These are phyloP conservation scores for Nasonia longicornis DNA, from an alignment of 1,140 invertebrate species.

Conservation along the genomic window DNA sequence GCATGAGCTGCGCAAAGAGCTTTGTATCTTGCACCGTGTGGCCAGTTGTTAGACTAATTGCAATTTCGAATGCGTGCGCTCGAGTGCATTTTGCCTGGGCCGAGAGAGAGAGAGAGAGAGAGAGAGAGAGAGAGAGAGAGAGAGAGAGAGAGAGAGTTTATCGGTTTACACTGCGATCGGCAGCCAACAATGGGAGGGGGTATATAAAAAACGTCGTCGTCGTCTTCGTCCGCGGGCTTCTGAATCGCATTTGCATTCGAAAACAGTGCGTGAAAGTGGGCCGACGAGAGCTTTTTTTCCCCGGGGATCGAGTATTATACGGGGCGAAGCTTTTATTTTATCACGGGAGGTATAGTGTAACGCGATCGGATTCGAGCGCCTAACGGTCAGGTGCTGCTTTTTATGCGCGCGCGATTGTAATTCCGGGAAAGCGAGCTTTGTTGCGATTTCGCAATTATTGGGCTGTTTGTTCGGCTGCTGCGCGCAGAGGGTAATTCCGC, in stretches of 20 bases:
- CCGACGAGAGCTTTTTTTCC: not conserved
- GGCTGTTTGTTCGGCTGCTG: not conserved
- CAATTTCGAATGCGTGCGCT: slow-evolving; percentile 43
- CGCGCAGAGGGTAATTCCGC: not conserved
- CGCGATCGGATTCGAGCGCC: not conserved
- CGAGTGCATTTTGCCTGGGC: slow-evolving; percentile 23
- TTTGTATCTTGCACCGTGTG: slow-evolving; percentile 35
- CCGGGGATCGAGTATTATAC: no score
- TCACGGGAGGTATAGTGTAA: not conserved
- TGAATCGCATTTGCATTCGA: slow-evolving; percentile 18
- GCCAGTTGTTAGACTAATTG: slow-evolving; percentile 43
- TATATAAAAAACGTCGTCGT: slow-evolving; percentile 5
- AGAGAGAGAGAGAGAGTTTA: slow-evolving; percentile 29
- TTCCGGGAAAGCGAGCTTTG: not conserved
- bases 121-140: slow-evolving; percentile 17
- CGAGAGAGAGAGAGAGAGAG: slow-evolving; percentile 7
- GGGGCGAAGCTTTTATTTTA: no score
- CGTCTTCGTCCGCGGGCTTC: not conserved
- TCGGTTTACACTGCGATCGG: slow-evolving; percentile 36
- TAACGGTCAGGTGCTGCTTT: not conserved
- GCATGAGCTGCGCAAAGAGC: slow-evolving; percentile 33
- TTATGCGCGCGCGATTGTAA: not conserved
- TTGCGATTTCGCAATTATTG: not conserved
- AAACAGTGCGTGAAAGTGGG: slow-evolving; percentile 3
- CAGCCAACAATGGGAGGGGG: slow-evolving; percentile 18